These are phyloP conservation scores for Cochlearius cochlearius DNA, from an alignment of 2,113 vertebrate species.

Conservation along the genomic window DNA sequence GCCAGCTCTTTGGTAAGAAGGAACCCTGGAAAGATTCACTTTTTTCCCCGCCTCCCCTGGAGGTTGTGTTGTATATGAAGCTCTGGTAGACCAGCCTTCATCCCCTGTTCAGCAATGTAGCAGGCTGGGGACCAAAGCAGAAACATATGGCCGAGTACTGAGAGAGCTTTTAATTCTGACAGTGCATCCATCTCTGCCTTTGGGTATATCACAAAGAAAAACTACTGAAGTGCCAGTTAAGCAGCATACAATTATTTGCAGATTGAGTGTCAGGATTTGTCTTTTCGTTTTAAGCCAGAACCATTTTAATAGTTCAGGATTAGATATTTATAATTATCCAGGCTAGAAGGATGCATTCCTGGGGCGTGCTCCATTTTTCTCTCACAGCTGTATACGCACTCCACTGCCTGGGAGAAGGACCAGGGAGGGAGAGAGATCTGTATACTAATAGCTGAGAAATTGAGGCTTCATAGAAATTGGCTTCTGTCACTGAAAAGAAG, in stretches of 20 bases:
- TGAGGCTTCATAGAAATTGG: neutral
- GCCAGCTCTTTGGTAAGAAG: neutral
- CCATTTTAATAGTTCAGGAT: neutral
- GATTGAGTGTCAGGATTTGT: neutral
- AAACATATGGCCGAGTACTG: slow-evolving; percentile 29
- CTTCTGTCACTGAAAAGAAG: neutral
- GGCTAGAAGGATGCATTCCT: neutral
- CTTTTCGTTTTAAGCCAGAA: neutral
- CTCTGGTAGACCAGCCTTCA: neutral
- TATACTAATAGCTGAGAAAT: neutral
- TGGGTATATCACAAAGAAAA: neutral
- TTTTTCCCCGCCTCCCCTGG: neutral
- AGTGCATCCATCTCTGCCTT: slow-evolving; percentile 30
- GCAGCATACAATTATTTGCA: slow-evolving; percentile 5
- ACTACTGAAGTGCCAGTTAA: neutral
- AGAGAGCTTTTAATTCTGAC: slow-evolving; percentile 22
- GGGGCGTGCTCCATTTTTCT: neutral
- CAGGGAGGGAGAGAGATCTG: neutral
- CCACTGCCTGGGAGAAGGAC: neutral
- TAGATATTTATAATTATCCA: neutral
- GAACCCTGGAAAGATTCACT: neutral
- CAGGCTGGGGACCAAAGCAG: slow-evolving; percentile 22
- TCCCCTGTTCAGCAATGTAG: neutral
- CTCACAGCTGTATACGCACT: neutral
- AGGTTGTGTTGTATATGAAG: neutral